Conservation (phyloP, 2,797 vertebrate genomes). For the Crax fasciolata region DNA sequence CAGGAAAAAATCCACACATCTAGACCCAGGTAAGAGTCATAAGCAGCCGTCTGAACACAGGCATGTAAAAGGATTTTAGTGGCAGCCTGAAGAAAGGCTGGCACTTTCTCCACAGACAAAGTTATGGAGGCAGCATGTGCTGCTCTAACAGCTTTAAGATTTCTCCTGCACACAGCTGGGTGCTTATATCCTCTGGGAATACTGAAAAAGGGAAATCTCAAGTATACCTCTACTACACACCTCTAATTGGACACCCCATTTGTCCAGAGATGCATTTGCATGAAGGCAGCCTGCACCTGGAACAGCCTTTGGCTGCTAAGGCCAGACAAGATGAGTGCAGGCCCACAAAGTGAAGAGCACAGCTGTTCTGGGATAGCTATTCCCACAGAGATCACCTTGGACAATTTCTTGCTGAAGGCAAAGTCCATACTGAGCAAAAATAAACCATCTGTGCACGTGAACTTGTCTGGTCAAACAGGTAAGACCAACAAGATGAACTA, state of each 20-base stretch:
- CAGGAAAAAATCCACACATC: background rate
- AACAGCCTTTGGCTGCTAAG: background rate
- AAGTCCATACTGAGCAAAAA: background rate
- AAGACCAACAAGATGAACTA: background rate
- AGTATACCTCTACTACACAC: rapidly evolving
- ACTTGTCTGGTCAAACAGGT: background rate
- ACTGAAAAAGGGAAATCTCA: background rate
- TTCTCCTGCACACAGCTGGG: background rate
- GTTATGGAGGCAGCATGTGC: background rate
- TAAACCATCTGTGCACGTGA: background rate
- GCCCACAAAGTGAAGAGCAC: background rate
- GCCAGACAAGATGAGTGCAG: background rate
- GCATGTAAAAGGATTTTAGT: background rate
- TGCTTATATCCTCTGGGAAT: background rate
- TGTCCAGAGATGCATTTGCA: background rate
- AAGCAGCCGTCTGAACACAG: background rate
- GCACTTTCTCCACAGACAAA: background rate
- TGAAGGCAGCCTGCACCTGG: background rate
- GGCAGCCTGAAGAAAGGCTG: background rate
- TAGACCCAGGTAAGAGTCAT: background rate
- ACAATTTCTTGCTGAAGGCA: background rate
- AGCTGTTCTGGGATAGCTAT: background rate
- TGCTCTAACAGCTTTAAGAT: background rate
- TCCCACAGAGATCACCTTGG: background rate
- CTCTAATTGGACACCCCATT: rapidly evolving